Evolutionary conservation across 2,888 invertebrate species (phyloP), one percentile per base, ranked within the genome.

Genomic region (Ectobius pallidus): DNA sequence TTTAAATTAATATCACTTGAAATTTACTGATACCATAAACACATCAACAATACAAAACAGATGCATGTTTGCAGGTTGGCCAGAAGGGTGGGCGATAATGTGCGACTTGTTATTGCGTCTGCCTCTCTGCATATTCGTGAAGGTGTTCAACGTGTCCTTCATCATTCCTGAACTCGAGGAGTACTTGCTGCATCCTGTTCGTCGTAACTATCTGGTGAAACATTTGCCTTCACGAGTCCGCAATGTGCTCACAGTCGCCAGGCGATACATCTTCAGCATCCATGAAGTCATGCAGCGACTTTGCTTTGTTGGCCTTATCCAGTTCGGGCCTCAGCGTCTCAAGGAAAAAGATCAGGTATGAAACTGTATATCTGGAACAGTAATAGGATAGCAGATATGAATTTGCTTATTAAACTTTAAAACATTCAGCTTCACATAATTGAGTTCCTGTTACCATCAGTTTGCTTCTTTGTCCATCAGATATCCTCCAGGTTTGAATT

Each of bases 41-140:
- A n/a, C n/a, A n/a, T n/a, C n/a, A n/a, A n/a, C n/a, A n/a, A n/a
- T n/a, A n/a, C n/a, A n/a, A n/a, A n/a, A n/a, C n/a, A n/a, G n/a
- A n/a, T n/a, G n/a, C 18, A 20, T 44, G 30, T 44, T 20, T 25
- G 16, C 79, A 80, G 87, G 86, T 18, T 90, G 88, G 84, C 84
- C 85, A 0, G 49, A 79, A 7, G 92, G 92, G 11, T 93, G 93
- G 92, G 84, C 88, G 32, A 83, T 91, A 68, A 83, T 92, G 75
- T 87, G 89, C 76, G 93, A 94, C 79, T 81, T 91, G 1, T 82
- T 93, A 6, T 83, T 91, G 3, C 85, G 91, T 0, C 83, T 94
- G 78, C 94, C 94, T 0, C 80, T 94, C 0, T 89, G 88, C 0
- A 78, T 93, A n/a, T 90, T 92, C 76, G 84, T 90, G 11, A 89